A percentile compares a stretch with the other conserved stretches of the same genome.
These are phyloP conservation scores for Eretmochelys imbricata DNA, from an alignment of 2,113 vertebrate genomes.

Conservation along the genomic window DNA sequence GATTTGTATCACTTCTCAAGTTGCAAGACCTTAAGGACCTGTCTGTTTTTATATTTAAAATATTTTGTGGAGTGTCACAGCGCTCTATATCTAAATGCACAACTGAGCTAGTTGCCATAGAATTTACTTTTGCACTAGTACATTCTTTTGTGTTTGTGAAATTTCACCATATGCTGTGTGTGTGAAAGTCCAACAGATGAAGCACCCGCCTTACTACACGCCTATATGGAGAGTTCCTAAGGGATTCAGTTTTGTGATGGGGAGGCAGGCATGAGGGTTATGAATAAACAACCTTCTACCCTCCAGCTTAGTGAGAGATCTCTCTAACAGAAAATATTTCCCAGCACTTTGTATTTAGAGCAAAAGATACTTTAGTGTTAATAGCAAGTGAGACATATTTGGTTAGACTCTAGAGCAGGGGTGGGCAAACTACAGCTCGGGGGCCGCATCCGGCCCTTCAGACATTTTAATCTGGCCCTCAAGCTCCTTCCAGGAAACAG, in stretches of 20 bases:
- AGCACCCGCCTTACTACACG: not conserved
- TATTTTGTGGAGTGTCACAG: not conserved
- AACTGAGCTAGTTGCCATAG: not conserved
- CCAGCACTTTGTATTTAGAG: conserved; percentile 3
- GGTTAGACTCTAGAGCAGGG: not conserved
- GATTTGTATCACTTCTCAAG: not conserved
- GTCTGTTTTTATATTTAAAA: not conserved
- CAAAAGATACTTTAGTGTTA: not conserved
- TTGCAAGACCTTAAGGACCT: not conserved
- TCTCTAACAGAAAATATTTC: not conserved
- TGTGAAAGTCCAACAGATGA: not conserved
- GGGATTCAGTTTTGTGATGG: not conserved
- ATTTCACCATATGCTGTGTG: not conserved
- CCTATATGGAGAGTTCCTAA: not conserved
- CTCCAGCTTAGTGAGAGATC: not conserved
- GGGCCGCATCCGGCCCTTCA: no score
- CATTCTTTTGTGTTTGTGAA: not conserved
- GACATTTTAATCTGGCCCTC: no score
- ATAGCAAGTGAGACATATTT: not conserved
- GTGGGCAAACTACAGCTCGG: no score
- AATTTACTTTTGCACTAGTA: not conserved
- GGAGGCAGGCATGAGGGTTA: not conserved
- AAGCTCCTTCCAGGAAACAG: no score
- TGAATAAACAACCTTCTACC: not conserved
- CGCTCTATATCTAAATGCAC: not conserved